Base-by-base conservation (phyloP, 2,888 invertebrate species). In the Cylindroiulus punctatus region DNA sequence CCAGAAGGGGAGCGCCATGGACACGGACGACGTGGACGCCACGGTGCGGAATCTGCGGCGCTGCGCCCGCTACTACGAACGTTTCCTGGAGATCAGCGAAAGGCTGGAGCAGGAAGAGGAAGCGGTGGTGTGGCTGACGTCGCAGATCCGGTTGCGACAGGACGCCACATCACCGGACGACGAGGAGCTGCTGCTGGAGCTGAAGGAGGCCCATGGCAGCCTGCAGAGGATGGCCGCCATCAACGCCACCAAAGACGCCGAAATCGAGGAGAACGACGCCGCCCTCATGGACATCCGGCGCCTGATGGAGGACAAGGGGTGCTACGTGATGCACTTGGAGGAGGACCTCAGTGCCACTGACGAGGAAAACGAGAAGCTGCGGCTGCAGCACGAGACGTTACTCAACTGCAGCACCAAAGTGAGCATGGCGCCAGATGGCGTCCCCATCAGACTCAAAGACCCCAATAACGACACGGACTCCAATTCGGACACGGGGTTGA, bases 71-170 rank as follows among this genome's bases (percentile, higher is more conserved):
- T 92, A 95, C 88, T 91, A 95, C 89, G 95, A 96, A 89, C 94
- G 94, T 90, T 93, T 96, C 84, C 93, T 94, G 36, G 93, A 94
- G 86, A 92, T 95, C 40, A 95, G 96, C 90, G 94, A 95, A 90
- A 93, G 94, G 89, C 91, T 96, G 87, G 93, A 95, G 87, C 92
- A 94, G 87, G 95, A 95, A 90, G 95, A 95, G 90, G 95, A 95
- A 90, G 91, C 93, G 87, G 92, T 96, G 2, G 93, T 95, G 4
- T 92, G 95, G 88, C 90, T 96, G 65, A 93, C 94, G 47, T 93
- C 93, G 87, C 93, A 94, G 89, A 84, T 87, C 30, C 88, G 88
- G 30, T 84, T 87, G 30, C 86, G 88, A 52, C 86, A 88, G 84
- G 52, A 36, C 26, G 84, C 30, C 10, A n/a, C 40, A 14, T 22